Conservation (phyloP, 2,113 vertebrate species). For the Charadrius vociferus region DNA sequence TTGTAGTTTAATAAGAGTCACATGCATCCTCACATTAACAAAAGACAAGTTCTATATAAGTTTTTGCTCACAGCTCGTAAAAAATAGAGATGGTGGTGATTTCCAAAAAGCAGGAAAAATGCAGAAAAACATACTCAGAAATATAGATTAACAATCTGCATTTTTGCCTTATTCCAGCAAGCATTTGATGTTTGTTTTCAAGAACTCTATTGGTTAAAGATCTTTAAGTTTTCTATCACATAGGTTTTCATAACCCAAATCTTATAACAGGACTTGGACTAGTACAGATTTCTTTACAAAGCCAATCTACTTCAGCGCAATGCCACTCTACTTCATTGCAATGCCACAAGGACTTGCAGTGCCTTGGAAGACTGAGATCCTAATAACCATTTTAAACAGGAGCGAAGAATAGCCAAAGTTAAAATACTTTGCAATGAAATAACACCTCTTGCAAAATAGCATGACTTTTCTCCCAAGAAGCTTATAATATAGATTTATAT, state of each 20-base stretch:
- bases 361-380: not conserved
- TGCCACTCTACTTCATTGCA: not conserved
- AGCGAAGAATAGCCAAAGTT: not conserved
- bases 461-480: not conserved
- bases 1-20: slow-evolving; percentile 48
- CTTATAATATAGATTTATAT: not conserved
- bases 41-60: not conserved
- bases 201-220: not conserved
- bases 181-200: not conserved
- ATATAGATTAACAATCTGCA: not conserved
- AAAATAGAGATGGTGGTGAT: not conserved
- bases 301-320: not conserved
- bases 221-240: not conserved
- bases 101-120: slow-evolving; percentile 15
- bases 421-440: not conserved
- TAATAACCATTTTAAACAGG: not conserved
- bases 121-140: not conserved
- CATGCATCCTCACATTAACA: slow-evolving; percentile 46
- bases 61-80: not conserved
- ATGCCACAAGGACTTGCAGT: not conserved
- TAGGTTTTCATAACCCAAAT: not conserved
- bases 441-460: not conserved
- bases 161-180: not conserved
- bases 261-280: not conserved
- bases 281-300: not conserved